Evolutionary conservation across 2,888 invertebrate species (phyloP).

Genomic region (Drosophila vallismaia): DNA sequence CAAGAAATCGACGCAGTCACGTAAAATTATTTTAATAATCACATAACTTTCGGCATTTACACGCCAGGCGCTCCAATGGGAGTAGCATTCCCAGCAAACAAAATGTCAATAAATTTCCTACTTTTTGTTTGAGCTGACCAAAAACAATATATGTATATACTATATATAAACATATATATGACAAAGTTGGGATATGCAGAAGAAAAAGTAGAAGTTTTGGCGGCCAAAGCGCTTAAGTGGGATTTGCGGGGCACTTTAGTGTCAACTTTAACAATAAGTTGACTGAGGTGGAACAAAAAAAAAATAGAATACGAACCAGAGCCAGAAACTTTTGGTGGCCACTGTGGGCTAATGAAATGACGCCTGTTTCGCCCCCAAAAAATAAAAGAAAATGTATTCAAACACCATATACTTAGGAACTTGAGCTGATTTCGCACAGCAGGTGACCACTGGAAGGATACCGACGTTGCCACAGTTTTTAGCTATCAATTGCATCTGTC

Average conservation of each 20-base stretch:
- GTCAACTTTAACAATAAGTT: slow-evolving; percentile 80
- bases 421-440: slow-evolving; percentile 63
- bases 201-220: slow-evolving; percentile 35
- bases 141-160: not conserved
- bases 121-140: slow-evolving; percentile 26
- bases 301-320: slow-evolving; percentile 19
- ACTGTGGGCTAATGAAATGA: slow-evolving; percentile 72
- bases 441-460: slow-evolving; percentile 59
- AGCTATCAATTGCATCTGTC: slow-evolving; percentile 40
- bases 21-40: slow-evolving; percentile 79
- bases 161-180: not conserved
- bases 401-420: slow-evolving; percentile 52
- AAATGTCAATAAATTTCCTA: slow-evolving; percentile 71
- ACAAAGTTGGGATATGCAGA: slow-evolving; percentile 20
- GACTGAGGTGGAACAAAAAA: slow-evolving; percentile 34
- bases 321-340: slow-evolving; percentile 61
- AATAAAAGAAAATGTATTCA: slow-evolving; percentile 38
- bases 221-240: slow-evolving; percentile 70
- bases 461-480: slow-evolving; percentile 17
- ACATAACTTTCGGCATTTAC: slow-evolving; percentile 79
- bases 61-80: slow-evolving; percentile 69
- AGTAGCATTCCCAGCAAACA: slow-evolving; percentile 36
- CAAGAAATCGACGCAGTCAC: slow-evolving; percentile 78
- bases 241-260: slow-evolving; percentile 77
- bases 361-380: slow-evolving; percentile 17